Base-by-base conservation (phyloP, 2,797 vertebrate genomes). In the Rhinoraja longicauda region DNA sequence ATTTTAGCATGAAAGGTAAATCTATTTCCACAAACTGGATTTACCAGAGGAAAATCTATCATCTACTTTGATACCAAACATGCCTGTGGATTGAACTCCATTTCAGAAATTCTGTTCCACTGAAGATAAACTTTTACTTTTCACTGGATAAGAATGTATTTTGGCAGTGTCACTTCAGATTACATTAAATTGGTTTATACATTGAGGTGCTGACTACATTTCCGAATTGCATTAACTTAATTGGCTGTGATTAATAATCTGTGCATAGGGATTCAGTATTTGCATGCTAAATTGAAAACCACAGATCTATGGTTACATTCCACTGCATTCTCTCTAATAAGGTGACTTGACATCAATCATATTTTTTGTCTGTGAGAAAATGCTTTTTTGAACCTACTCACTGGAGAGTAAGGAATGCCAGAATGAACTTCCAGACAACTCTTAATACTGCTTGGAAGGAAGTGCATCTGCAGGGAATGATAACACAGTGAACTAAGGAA, bases 281-380 rank as follows among this genome's bases (percentile, higher is more conserved):
- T 88, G 8, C n/a, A 24, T 21, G 32, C 1, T 32, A 88, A 36
- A 67, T 88, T 88, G n/a, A 36, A 88, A 88, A 67, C 62, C 19
- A 36, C 17, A 67, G n/a, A 64, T 88, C 2, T 36, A 21, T 62
- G 0, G 1, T 88, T n/a, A 67, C 59, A 67, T 88, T 36, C 59
- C 29, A 88, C 1, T 17, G 8, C 84, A 36, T 32, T 88, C 17
- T 36, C 62, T 88, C 6, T 67, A 88, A 88, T 88, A 12, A 88
- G 6, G n/a, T 9, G n/a, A 36, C 32, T 67, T 67, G 84, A n/a
- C 17, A 1, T 67, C 7, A 88, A 67, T 88, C 62, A 88, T 88
- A 88, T 88, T 88, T 67, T 53, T 88, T 88, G 59, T 67, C n/a
- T 67, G 59, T 88, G 62, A 67, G 84, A 88, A 88, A 36, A 67